Base-by-base conservation (phyloP, 2,797 vertebrate genomes). In the Pachyuromys duprasi region DNA sequence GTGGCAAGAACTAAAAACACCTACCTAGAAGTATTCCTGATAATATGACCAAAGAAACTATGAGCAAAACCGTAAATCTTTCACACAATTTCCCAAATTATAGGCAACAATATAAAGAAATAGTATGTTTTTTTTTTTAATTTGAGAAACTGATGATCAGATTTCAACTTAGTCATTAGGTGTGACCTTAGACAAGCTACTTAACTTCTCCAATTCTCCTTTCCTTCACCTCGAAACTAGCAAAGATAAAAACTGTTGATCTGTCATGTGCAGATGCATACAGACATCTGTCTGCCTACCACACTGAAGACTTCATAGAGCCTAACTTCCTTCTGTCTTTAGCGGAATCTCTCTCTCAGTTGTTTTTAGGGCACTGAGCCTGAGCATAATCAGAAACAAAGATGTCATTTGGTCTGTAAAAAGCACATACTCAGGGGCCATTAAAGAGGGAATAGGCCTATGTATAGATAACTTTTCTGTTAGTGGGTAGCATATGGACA, bases 1-100 rank as follows among this genome's bases (percentile, higher is more conserved):
- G 42, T 78, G 67, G 33, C 45, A 93, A 95, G 76, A 95, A 90
- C 36, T 28, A 75, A 75, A 89, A 96, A 97, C 88, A 78, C 86
- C 67, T 76, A 90, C 49, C n/a, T 91, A 75, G 24, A 75, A 72
- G 28, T 93, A 31, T 92, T 86, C 53, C 57, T 84, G 49, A 78
- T 36, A 88, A 63, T 90, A 78, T 75, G 26, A 76, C 31, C 53
- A 53, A 94, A 87, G 74, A 88, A 95, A 96, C 93, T 88, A 45
- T 45, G 67, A 91, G 39, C 17, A 18, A 89, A 53, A 22, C 89
- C 72, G 63, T 9, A 67, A 86, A 83, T 87, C 39, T 80, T 76
- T 81, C 78, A 31, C 39, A 86, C 79, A 26, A 88, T 22, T 11
- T 11, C 49, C 42, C 78, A 79, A 82, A 42, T 86, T 36, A 92